A percentile compares a stretch with the other conserved stretches of the same genome.
Conservation (phyloP, 1,140 invertebrate species). For the Drosophila sp. region DNA sequence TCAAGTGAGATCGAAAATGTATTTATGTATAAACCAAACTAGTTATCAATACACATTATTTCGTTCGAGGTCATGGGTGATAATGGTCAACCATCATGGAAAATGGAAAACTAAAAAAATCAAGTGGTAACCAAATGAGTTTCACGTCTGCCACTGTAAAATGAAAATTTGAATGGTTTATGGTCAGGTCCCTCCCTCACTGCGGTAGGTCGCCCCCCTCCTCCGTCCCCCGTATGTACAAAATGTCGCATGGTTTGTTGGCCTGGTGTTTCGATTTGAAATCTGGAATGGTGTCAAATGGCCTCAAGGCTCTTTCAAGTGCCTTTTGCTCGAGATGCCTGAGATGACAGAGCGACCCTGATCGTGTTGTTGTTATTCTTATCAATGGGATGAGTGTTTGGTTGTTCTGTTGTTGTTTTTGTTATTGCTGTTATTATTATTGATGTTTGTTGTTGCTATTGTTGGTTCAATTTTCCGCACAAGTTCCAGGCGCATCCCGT, state of each 20-base stretch:
- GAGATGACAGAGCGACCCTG: not conserved
- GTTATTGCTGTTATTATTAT: conserved; percentile 40
- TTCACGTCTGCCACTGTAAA: conserved; percentile 64
- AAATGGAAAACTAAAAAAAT: not conserved
- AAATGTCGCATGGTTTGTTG: conserved; percentile 53
- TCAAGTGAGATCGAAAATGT: too few species aligned
- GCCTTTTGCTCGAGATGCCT: conserved; percentile 14
- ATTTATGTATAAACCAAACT: too few species aligned
- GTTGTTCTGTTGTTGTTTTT: conserved; percentile 38
- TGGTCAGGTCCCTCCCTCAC: conserved; percentile 39
- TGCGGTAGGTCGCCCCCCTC: conserved; percentile 57
- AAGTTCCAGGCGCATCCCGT: conserved; percentile 61
- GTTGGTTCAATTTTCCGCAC: conserved; percentile 53
- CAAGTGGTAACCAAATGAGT: conserved; percentile 8
- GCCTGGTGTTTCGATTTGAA: conserved; percentile 29
- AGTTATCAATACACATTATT: not conserved
- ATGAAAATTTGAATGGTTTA: conserved; percentile 69
- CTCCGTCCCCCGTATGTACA: conserved; percentile 7
- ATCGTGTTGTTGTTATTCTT: conserved; percentile 56
- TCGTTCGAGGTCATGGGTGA: not conserved
- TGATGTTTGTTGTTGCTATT: conserved; percentile 37
- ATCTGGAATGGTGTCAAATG: conserved; percentile 64
- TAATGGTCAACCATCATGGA: not conserved
- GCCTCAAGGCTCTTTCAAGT: conserved; percentile 44
- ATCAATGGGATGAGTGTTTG: conserved; percentile 42